phyloP scores from a whole-genome alignment of 1,140 invertebrate genomes.

The Apis laboriosa region DNA sequence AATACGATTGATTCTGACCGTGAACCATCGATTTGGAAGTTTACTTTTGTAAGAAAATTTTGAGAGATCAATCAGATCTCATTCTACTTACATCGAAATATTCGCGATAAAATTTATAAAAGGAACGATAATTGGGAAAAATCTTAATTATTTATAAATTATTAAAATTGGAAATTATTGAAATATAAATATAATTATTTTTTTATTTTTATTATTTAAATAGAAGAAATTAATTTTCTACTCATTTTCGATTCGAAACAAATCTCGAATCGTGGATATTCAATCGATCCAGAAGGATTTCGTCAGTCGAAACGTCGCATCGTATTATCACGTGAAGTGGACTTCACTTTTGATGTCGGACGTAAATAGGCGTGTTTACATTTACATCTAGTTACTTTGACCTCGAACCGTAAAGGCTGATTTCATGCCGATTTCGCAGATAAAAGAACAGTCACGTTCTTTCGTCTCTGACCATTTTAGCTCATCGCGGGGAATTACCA shows the following conservation, averaged over 20 bases:
- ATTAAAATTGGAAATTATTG: too few species aligned
- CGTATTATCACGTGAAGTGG: neutral
- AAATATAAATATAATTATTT: too few species aligned
- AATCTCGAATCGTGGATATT: neutral
- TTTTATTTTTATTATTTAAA: too few species aligned
- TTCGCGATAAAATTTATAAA: neutral
- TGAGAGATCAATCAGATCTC: neutral
- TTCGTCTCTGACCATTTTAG: constrained; percentile 25
- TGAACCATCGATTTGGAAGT: neutral
- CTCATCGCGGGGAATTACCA: constrained; percentile 26
- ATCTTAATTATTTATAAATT: too few species aligned
- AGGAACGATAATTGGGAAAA: too few species aligned
- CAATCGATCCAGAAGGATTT: neutral
- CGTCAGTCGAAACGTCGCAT: neutral
- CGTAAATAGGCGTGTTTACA: constrained; percentile 29
- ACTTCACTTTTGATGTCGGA: neutral
- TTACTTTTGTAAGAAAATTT: fast-evolving
- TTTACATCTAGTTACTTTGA: constrained; percentile 33
- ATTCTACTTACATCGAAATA: neutral
- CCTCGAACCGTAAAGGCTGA: constrained; percentile 22
- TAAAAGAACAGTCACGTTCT: constrained; percentile 5
- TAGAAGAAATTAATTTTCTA: too few species aligned
- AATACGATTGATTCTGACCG: neutral
- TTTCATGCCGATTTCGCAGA: constrained; percentile 38
- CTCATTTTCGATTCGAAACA: too few species aligned